These are phyloP conservation scores for Tanaodytes sp. DNA, from an alignment of 2,888 invertebrate genomes.

Conservation along the genomic window DNA sequence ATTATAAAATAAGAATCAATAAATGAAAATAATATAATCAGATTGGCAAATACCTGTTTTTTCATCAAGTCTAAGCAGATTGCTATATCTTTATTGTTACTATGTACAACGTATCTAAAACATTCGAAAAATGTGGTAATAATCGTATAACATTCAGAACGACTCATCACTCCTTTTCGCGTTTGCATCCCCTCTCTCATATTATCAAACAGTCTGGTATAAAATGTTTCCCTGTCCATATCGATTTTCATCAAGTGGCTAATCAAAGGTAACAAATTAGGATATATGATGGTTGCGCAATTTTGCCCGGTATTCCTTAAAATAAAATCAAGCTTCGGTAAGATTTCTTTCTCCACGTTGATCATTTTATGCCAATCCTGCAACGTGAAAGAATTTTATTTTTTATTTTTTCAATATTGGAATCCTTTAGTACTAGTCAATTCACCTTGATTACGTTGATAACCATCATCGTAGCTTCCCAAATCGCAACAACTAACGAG, in stretches of 20 bases:
- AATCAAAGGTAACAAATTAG: conserved; percentile 84
- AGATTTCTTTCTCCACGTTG: conserved; percentile 82
- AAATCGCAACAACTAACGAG: conserved; percentile 79
- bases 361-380: conserved; percentile 83
- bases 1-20: conserved; percentile 45
- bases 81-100: conserved; percentile 73
- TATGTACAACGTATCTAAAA: conserved; percentile 77
- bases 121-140: conserved; percentile 83
- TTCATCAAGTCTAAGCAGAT: conserved; percentile 73
- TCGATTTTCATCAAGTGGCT: conserved; percentile 78
- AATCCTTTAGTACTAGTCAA: too few species aligned
- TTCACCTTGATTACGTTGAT: conserved; percentile 76
- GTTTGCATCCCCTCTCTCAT: conserved; percentile 79
- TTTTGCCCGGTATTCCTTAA: conserved; percentile 84
- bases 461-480: conserved; percentile 82
- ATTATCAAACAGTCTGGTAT: conserved; percentile 80
- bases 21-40: too few species aligned
- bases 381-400: not conserved
- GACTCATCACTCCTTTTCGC: conserved; percentile 77
- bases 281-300: conserved; percentile 82
- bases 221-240: conserved; percentile 75
- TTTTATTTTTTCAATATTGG: too few species aligned
- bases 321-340: conserved; percentile 81
- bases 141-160: conserved; percentile 81
- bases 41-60: conserved; percentile 65